Evolutionary conservation across 2,888 invertebrate species (phyloP), one percentile per base, ranked within the genome.

Genomic region (Chaetoderma sp.): DNA sequence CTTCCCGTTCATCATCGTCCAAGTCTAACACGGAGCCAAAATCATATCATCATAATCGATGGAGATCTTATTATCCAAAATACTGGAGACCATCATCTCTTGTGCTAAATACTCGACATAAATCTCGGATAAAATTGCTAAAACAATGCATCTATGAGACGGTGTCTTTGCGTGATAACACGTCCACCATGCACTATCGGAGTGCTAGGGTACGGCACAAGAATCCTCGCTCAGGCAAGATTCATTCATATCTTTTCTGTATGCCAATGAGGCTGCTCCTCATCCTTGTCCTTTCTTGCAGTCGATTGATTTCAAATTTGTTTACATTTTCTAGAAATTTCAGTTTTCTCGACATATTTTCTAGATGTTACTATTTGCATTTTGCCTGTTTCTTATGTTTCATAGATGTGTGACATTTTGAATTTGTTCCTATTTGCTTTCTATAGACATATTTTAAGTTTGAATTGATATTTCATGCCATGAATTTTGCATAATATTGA

Each of bases 121-220:
- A 66, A 66, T 67, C 61, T 30, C 70, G 67, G 47, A 65, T 57
- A 63, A 42, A 70, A 70, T 60, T 67, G 65, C 33, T 65, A 68
- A 47, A 80, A 82, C 73, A 79, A 72, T 82, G 82, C 66, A 73
- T 80, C 58, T 82, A 80, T 74, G 79, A 82, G 74, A 82, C 82
- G 36, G 69, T 82, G 68, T 80, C 80, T 67, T 79, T 80, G 74
- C 77, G 76, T 75, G 79, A 79, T 72, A 82, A 81, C 75, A 73
- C 80, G 70, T 78, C 81, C 45, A 72, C 79, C 45, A 63, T 66
- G 61, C 79, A 80, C 71, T 79, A 75, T 70, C 76, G 76, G 67
- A 68, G 65, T 50, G 28, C 27, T 61, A 21, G 49, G 32, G 33
- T 32, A 23, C n/a, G n/a, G n/a, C n/a, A n/a, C n/a, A n/a, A n/a